phyloP scores from a whole-genome alignment of 2,888 invertebrate species.

The Acrocyrtus sp. region DNA sequence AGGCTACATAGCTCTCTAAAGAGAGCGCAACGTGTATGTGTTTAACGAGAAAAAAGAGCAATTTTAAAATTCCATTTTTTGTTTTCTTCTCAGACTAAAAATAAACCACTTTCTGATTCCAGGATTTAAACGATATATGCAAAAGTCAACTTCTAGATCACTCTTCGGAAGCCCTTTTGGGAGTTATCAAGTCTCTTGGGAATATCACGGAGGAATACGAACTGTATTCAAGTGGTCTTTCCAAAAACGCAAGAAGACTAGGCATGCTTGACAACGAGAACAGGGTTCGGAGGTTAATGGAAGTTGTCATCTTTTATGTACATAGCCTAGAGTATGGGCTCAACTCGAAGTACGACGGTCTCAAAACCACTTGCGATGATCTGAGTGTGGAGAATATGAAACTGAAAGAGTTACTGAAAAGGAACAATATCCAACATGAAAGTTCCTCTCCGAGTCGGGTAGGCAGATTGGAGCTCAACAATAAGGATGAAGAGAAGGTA shows the following conservation, averaged over 20 bases:
- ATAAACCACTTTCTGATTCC: background rate
- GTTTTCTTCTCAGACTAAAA: constrained; percentile 2
- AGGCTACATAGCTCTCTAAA: constrained; percentile 51
- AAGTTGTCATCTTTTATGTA: constrained; percentile 63
- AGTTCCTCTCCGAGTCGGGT: constrained; percentile 28
- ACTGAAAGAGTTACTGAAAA: no score
- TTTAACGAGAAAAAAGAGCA: background rate
- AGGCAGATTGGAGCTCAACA: constrained; percentile 27
- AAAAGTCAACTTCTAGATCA: constrained; percentile 32
- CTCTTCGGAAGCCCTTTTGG: constrained; percentile 34
- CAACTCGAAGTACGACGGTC: constrained; percentile 45
- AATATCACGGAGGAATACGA: constrained; percentile 56
- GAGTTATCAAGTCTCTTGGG: constrained; percentile 44
- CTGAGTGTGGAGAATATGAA: constrained; percentile 54
- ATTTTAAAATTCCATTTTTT: background rate
- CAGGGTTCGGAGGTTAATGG: constrained; percentile 62
- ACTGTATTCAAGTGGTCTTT: constrained; percentile 45
- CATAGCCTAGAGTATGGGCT: no score
- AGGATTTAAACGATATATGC: constrained; percentile 53
- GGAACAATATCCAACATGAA: no score
- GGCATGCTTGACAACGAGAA: constrained; percentile 62
- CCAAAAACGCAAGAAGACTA: constrained; percentile 55
- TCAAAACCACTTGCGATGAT: constrained; percentile 35
- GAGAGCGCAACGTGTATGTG: constrained; percentile 27
- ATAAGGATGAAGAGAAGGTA: background rate